Conservation (phyloP, 2,888 invertebrate species). For the Leucophora obtusa region DNA sequence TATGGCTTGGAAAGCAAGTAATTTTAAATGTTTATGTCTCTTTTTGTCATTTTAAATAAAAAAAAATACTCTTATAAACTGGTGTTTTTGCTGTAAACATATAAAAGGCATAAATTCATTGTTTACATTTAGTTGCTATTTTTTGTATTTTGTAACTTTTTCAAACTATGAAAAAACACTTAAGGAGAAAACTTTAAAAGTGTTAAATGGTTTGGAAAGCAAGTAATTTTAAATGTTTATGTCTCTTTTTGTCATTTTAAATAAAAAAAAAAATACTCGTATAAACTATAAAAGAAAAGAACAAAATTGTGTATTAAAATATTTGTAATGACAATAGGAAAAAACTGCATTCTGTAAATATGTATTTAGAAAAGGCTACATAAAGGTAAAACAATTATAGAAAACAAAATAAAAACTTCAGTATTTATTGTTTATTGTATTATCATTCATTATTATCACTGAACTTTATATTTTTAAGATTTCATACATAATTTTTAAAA, state of each 20-base stretch:
- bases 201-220: constrained; percentile 65
- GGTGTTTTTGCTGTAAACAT: constrained; percentile 2
- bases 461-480: background rate
- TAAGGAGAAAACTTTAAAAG: constrained; percentile 59
- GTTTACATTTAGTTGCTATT: constrained; percentile 24
- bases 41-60: constrained; percentile 41
- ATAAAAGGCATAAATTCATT: constrained; percentile 22
- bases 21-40: constrained; percentile 46
- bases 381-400: background rate
- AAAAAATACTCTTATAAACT: constrained; percentile 39
- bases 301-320: constrained; percentile 37
- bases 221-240: constrained; percentile 50
- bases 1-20: constrained; percentile 63
- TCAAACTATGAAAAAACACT: constrained; percentile 34
- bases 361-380: background rate
- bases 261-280: constrained; percentile 36
- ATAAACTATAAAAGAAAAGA: constrained; percentile 44
- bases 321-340: background rate
- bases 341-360: background rate
- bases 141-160: constrained; percentile 10
- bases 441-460: background rate
- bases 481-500: background rate
- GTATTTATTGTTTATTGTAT: background rate
- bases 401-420: background rate
- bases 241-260: constrained; percentile 37